phyloP scores from a whole-genome alignment of 2,888 invertebrate genomes.

The Cephus spinipes region DNA sequence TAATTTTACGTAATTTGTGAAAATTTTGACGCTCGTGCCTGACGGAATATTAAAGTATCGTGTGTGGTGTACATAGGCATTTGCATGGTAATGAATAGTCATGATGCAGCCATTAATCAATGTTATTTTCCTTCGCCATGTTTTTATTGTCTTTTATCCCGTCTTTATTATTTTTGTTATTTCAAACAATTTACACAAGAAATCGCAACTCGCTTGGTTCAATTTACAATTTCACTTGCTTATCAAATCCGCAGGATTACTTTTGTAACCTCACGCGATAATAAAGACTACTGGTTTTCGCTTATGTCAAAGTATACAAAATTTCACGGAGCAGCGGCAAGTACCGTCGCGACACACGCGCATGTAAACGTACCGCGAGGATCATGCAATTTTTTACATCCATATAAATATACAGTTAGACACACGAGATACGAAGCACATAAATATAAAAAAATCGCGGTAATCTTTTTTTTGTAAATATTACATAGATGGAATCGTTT shows the following conservation, averaged over 20 bases:
- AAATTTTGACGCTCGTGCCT: neutral
- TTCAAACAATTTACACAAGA: neutral
- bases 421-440: neutral
- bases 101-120: neutral
- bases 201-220: neutral
- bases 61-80: neutral
- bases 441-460: neutral
- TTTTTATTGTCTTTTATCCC: neutral
- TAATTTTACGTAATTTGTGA: neutral
- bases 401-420: neutral
- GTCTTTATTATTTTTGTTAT: neutral
- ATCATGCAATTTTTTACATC: neutral
- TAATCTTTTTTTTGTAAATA: constrained; percentile 3
- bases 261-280: neutral
- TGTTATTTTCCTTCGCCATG: neutral
- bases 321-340: neutral
- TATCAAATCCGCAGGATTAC: neutral
- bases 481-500: neutral
- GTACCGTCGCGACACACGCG: neutral
- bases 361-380: neutral
- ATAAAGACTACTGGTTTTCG: neutral
- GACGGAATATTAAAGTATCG: neutral
- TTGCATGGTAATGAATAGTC: neutral
- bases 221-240: neutral
- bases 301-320: neutral